Conservation (phyloP, 2,797 vertebrate genomes). For the Pagetopsis macropterus region DNA sequence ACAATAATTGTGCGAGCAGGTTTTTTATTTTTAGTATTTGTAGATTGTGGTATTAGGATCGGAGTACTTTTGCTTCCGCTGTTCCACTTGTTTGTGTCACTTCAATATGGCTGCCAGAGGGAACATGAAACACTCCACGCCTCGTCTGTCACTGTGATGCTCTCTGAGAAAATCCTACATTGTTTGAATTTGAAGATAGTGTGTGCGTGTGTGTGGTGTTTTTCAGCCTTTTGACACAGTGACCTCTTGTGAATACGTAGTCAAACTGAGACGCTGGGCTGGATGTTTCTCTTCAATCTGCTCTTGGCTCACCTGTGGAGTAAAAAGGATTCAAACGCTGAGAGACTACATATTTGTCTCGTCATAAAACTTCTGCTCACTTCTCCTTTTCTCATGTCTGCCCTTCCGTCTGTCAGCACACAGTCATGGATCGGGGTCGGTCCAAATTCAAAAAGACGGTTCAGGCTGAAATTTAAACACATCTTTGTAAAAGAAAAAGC, state of each 20-base stretch:
- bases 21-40: too few species aligned
- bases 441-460: not conserved
- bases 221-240: conserved; percentile 44
- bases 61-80: too few species aligned
- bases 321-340: not conserved
- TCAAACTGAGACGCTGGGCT: conserved; percentile 21
- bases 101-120: conserved; percentile 10
- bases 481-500: conserved; percentile 1
- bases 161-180: conserved; percentile 31
- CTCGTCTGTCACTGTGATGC: conserved; percentile 21
- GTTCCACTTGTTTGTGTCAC: too few species aligned
- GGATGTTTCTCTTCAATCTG: conserved; percentile 13
- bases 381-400: not conserved
- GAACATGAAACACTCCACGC: conserved; percentile 8
- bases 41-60: too few species aligned
- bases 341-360: conserved; percentile 5
- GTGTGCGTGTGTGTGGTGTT: conserved; percentile 22
- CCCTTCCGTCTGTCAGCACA: conserved; percentile 3
- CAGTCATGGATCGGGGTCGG: conserved; percentile 14
- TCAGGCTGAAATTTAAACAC: conserved; percentile 5
- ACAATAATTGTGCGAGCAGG: too few species aligned
- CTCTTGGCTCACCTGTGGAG: conserved; percentile 9
- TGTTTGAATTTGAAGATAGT: conserved; percentile 13
- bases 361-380: conserved; percentile 5
- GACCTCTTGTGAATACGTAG: conserved; percentile 56